Percentiles rank a stretch among this genome's conserved stretches.
These are phyloP conservation scores for Ceratina calcarata DNA, from an alignment of 1,140 invertebrate genomes.

Conservation along the genomic window DNA sequence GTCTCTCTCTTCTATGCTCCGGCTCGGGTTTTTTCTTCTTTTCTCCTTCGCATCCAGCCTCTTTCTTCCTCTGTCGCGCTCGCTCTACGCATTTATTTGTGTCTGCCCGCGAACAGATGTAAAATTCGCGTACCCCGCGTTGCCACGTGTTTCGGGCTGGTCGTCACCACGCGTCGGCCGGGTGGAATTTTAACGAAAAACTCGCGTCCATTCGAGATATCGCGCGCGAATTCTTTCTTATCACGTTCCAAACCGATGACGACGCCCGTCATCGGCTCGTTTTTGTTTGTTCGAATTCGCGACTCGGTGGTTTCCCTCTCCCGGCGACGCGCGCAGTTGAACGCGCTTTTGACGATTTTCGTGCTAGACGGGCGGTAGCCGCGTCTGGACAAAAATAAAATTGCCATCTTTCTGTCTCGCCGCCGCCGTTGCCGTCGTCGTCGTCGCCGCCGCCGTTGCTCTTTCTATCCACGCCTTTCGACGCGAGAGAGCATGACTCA, in stretches of 20 bases:
- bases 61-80: slow-evolving; percentile 48
- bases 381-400: slow-evolving; percentile 67
- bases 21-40: slow-evolving; percentile 63
- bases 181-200: background rate
- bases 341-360: slow-evolving; percentile 41
- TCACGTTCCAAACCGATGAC: background rate
- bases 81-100: slow-evolving; percentile 64
- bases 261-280: background rate
- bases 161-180: background rate
- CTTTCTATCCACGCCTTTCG: slow-evolving; percentile 55
- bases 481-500: slow-evolving; percentile 20
- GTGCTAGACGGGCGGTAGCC: slow-evolving; percentile 60
- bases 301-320: background rate
- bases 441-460: background rate
- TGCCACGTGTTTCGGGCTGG: slow-evolving; percentile 35
- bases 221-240: background rate
- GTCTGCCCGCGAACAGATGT: slow-evolving; percentile 64
- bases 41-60: slow-evolving; percentile 50
- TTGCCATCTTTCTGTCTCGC: slow-evolving; percentile 60
- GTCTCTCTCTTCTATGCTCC: slow-evolving; percentile 58
- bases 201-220: background rate
- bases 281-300: background rate
- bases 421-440: slow-evolving; percentile 7
- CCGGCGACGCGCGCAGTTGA: slow-evolving; percentile 25
- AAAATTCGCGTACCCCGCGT: slow-evolving; percentile 58